Conservation (phyloP, 1,140 invertebrate genomes). For the Nasonia vitripennis region DNA sequence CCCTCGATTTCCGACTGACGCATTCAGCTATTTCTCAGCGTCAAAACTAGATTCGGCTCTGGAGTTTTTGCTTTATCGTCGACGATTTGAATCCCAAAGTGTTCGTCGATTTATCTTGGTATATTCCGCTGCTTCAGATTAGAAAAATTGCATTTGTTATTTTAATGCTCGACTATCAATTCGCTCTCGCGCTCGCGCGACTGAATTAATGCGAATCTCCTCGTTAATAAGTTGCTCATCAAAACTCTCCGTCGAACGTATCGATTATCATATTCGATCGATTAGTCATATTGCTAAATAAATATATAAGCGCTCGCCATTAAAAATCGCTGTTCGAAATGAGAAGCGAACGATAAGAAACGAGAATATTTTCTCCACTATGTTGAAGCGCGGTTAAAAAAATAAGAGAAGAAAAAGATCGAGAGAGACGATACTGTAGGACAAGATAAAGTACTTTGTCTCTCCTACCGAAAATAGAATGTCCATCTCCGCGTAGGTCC, state of each 20-base stretch:
- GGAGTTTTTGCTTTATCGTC: constrained; percentile 3
- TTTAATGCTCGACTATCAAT: not conserved
- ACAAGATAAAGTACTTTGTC: constrained; percentile 40
- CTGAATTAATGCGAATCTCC: not conserved
- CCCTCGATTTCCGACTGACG: not conserved
- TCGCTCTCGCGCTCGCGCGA: not conserved
- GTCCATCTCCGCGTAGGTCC: constrained; percentile 2
- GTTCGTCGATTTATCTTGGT: not conserved
- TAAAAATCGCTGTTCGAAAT: not conserved
- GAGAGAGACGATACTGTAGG: not conserved
- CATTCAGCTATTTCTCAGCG: constrained; percentile 5
- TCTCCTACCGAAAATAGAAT: constrained; percentile 19
- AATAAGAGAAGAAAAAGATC: not conserved
- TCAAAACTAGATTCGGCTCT: constrained; percentile 13
- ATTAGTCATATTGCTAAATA: not conserved
- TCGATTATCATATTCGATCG: not conserved
- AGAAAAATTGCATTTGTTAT: constrained; percentile 11
- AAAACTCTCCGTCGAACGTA: not conserved
- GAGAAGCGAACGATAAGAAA: too few species aligned
- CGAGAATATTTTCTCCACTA: too few species aligned
- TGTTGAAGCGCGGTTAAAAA: not conserved
- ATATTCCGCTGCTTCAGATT: not conserved
- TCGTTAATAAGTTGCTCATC: not conserved
- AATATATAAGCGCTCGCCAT: not conserved
- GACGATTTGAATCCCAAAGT: not conserved